Percentiles rank a stretch among this genome's conserved stretches.
Conservation (phyloP, 1,140 invertebrate species). For the Sesamia nonagrioides region DNA sequence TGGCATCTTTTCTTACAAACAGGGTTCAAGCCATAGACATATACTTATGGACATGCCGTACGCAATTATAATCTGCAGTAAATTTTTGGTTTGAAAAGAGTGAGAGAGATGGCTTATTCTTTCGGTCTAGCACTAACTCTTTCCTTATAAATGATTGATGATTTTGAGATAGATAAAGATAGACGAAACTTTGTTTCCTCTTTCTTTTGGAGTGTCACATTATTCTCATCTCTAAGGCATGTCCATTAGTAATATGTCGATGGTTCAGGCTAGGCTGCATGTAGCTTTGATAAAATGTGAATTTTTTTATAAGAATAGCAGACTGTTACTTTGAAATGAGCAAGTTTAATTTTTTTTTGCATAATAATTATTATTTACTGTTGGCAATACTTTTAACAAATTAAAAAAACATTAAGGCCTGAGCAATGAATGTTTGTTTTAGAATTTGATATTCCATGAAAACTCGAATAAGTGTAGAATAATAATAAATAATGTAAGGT, state of each 20-base stretch:
- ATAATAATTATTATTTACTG: neutral
- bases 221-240: no score
- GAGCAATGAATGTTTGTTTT: constrained; percentile 21
- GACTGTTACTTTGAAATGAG: neutral
- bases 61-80: no score
- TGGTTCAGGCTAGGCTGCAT: neutral
- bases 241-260: no score
- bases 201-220: no score
- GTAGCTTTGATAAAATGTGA: neutral
- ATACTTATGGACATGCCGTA: no score
- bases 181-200: no score
- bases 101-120: no score
- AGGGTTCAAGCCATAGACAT: no score
- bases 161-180: no score
- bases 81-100: no score
- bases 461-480: constrained; percentile 35
- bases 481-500: constrained; percentile 32
- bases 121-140: no score
- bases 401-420: constrained; percentile 12
- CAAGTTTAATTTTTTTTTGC: neutral
- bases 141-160: no score
- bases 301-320: neutral
- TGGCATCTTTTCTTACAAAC: neutral
- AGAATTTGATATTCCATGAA: constrained; percentile 59
- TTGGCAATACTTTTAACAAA: constrained; percentile 33